Conservation (phyloP, 2,888 invertebrate species). For the Heliconius ismenius region DNA sequence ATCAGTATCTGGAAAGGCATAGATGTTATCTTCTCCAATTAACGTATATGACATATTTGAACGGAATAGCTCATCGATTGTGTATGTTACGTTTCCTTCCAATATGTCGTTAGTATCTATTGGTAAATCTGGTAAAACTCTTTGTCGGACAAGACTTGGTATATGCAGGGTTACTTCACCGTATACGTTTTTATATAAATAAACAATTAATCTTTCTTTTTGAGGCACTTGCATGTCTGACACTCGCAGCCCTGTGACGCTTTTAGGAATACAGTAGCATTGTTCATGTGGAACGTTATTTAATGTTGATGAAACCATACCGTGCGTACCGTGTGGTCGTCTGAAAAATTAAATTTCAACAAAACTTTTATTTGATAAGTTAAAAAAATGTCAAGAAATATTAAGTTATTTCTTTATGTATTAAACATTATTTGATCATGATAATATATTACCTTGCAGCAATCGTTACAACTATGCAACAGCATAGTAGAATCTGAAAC, state of each 20-base stretch:
- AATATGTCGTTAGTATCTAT: slow-evolving; percentile 51
- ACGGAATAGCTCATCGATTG: slow-evolving; percentile 10
- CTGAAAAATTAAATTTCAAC: not conserved
- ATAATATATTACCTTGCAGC: slow-evolving; percentile 27
- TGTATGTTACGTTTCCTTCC: slow-evolving; percentile 32
- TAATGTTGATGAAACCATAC: not conserved
- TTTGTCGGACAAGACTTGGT: slow-evolving; percentile 58
- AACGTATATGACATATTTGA: not conserved
- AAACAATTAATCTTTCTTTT: slow-evolving; percentile 58
- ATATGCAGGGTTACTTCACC: slow-evolving; percentile 52
- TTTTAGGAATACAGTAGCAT: slow-evolving; percentile 52
- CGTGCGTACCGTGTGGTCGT: not conserved
- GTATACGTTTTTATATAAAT: slow-evolving; percentile 53
- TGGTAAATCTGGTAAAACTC: slow-evolving; percentile 57
- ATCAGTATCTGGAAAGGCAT: not conserved
- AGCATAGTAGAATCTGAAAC: slow-evolving; percentile 21
- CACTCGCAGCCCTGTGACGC: slow-evolving; percentile 39
- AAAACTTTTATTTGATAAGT: not conserved
- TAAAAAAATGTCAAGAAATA: no score
- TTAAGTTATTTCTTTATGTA: not conserved
- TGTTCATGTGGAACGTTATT: slow-evolving; percentile 27
- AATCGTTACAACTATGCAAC: slow-evolving; percentile 11
- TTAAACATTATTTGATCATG: not conserved
- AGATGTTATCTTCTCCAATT: not conserved
- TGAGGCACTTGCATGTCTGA: slow-evolving; percentile 46